Base-by-base conservation (phyloP, 2,888 invertebrate genomes). In the Cryptosula pallasiana region DNA sequence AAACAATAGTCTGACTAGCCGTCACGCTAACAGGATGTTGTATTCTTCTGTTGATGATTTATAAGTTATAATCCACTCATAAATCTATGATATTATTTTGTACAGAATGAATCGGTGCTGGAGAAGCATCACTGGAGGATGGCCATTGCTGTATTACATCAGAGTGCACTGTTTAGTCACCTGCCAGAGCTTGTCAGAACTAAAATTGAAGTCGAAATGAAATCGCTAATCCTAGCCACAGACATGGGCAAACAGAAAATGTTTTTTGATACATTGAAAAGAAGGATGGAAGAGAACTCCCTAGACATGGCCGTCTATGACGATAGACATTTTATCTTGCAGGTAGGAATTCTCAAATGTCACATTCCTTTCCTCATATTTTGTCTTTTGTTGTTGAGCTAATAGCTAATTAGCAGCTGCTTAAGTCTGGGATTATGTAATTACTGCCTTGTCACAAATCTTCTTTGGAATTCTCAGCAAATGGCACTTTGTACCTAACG, bases 101-200 rank as follows among this genome's bases (percentile, higher is more conserved):
- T 86, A 1, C 84, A 93, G 92, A 93, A 93, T 85, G 90, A 90
- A 69, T 94, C 94, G 32, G 93, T 94, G 27, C 87, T 94, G 79
- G 94, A 94, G 85, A 93, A 94, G 85, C 94, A 94, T 83, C 94
- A 95, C 83, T 94, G 93, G 93, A 88, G 94, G 71, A 90, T 91
- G 29, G 92, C 92, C 0, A 88, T 93, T 73, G 92, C 92, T 75
- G 92, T 93, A 83, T 87, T 94, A 54, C 86, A 91, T 72, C 91
- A 94, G 84, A 92, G 92, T 78, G 91, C 91, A 20, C 87, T 94
- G 20, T 88, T 92, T 71, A 90, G 90, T 75, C 90, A 91, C 80
- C 84, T 92, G 77, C 85, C 87, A 1, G 84, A 72, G 71, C 72
- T 75, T 58, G 73, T 76, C 74, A 80, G 79, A 77, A 74, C 77